Conservation (phyloP, 2,113 vertebrate species). For the Nycticorax nycticorax region DNA sequence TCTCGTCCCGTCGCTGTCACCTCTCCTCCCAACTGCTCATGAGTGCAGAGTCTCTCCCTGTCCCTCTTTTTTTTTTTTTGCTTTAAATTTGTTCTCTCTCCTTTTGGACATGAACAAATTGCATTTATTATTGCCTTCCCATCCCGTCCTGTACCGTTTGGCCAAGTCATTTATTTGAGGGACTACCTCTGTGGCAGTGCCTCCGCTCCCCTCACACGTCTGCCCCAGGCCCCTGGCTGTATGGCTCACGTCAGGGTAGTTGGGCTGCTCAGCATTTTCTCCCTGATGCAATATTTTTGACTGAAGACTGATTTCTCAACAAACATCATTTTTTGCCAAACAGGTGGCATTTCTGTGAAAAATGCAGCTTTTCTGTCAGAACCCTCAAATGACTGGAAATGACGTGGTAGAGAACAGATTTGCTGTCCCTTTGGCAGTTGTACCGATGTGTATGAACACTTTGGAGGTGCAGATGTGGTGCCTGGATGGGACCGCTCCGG, state of each 20-base stretch:
- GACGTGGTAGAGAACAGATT: fast-evolving
- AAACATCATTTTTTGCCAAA: background rate
- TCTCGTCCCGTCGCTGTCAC: fast-evolving
- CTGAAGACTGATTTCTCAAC: background rate
- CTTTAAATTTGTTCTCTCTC: background rate
- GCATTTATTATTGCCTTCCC: background rate
- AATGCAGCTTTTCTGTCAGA: background rate
- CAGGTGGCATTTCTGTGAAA: background rate
- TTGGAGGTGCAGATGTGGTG: background rate
- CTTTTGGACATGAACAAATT: background rate
- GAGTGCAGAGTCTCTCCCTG: background rate
- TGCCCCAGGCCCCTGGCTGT: background rate
- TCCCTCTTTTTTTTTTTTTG: fast-evolving
- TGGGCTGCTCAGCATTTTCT: background rate
- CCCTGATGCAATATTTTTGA: background rate
- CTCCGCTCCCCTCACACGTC: fast-evolving
- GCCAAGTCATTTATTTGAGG: background rate
- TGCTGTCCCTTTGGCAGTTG: background rate
- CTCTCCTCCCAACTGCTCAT: background rate
- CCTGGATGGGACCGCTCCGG: fast-evolving
- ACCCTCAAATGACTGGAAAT: background rate
- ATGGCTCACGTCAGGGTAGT: background rate
- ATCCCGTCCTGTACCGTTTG: background rate
- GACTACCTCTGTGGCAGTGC: background rate
- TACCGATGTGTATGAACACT: fast-evolving